Conservation (phyloP, 1,140 invertebrate species). For the Parapsyche elsis region DNA sequence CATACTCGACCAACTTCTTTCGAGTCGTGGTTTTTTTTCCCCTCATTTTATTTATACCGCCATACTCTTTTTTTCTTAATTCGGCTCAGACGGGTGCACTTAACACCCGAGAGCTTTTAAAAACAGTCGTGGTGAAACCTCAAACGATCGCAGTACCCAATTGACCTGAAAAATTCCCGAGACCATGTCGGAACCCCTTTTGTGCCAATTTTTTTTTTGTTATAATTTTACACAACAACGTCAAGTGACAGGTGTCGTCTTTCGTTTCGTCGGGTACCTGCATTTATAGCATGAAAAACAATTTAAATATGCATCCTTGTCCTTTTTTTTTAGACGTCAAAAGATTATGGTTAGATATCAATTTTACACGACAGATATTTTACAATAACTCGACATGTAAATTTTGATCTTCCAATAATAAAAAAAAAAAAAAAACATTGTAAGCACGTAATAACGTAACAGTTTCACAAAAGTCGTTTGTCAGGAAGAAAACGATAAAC, state of each 20-base stretch:
- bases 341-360: too few relatives aligned
- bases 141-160: neutral
- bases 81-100: neutral
- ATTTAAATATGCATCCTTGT: too few relatives aligned
- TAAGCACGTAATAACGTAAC: too few relatives aligned
- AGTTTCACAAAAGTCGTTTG: too few relatives aligned
- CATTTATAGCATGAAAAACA: too few relatives aligned
- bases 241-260: neutral
- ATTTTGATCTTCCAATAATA: too few relatives aligned
- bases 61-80: neutral
- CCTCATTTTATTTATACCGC: neutral
- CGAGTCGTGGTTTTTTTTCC: neutral
- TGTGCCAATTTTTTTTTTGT: neutral
- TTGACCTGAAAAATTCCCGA: slow-evolving; percentile 6
- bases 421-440: too few relatives aligned
- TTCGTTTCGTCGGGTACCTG: too few relatives aligned
- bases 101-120: slow-evolving; percentile 5
- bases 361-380: too few relatives aligned
- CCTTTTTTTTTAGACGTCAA: too few relatives aligned
- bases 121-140: neutral
- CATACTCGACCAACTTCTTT: neutral
- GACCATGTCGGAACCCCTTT: neutral
- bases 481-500: too few relatives aligned
- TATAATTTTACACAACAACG: neutral
- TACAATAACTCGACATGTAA: too few relatives aligned